Conservation (phyloP, 2,113 vertebrate genomes). For the Oreochromis niloticus region DNA sequence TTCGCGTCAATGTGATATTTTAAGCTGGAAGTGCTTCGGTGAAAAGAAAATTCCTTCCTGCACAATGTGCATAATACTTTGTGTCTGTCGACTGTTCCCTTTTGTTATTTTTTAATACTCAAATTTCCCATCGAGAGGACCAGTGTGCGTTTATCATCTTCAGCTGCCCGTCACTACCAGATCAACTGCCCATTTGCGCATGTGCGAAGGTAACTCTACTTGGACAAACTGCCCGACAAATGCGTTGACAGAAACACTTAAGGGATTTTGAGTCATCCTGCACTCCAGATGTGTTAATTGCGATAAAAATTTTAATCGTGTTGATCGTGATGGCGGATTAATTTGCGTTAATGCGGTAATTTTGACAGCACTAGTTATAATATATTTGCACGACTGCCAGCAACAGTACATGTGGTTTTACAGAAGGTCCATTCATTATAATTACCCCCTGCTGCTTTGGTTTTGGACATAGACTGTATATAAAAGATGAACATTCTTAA, state of each 20-base stretch:
- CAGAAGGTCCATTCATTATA: neutral
- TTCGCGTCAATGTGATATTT: neutral
- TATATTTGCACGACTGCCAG: accelerated
- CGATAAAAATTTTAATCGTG: accelerated
- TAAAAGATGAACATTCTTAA: neutral
- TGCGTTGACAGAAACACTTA: neutral
- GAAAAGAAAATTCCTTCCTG: neutral
- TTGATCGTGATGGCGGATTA: neutral
- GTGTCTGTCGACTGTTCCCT: neutral
- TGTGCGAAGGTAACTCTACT: neutral
- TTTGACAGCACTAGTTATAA: neutral
- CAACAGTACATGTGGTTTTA: neutral
- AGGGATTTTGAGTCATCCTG: neutral
- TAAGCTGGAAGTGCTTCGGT: neutral
- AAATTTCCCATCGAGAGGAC: neutral
- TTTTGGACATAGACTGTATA: neutral
- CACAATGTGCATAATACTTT: neutral
- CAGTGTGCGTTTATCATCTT: accelerated
- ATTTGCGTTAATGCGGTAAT: neutral
- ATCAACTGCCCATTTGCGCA: neutral
- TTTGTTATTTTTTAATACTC: neutral
- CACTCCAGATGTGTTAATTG: neutral
- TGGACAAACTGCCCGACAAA: neutral
- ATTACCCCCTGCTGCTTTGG: neutral
- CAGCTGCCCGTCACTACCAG: accelerated